A percentile compares a stretch with the other conserved stretches of the same genome.
Conservation (phyloP, 1,140 invertebrate genomes). For the Hestina assimilis region DNA sequence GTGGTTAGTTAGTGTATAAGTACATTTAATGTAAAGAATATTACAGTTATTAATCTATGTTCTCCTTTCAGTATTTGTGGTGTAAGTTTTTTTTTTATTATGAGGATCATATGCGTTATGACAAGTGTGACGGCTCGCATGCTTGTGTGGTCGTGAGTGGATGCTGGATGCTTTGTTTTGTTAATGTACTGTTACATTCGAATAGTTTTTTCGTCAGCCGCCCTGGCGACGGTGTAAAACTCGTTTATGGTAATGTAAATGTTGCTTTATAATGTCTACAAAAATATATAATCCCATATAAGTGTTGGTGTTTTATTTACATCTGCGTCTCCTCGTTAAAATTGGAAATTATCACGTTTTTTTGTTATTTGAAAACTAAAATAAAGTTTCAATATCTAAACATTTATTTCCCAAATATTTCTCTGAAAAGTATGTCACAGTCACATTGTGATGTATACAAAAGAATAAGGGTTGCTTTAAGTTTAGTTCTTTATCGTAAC, state of each 20-base stretch:
- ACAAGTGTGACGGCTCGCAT: slow-evolving; percentile 29
- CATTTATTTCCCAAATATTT: too few species aligned
- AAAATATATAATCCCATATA: slow-evolving; percentile 78
- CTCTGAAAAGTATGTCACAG: too few species aligned
- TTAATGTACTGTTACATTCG: slow-evolving; percentile 78
- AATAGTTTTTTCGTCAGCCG: slow-evolving; percentile 66
- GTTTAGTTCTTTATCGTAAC: too few species aligned
- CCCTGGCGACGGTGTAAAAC: slow-evolving; percentile 48
- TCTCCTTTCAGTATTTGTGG: slow-evolving; percentile 75
- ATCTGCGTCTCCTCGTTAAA: too few species aligned
- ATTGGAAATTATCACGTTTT: too few species aligned
- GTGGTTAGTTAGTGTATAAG: slow-evolving; percentile 71
- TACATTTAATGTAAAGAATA: slow-evolving; percentile 68
- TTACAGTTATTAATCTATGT: slow-evolving; percentile 72
- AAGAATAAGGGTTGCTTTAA: too few species aligned
- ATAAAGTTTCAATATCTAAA: too few species aligned
- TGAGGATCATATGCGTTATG: slow-evolving; percentile 42
- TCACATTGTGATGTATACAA: too few species aligned
- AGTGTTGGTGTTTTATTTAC: slow-evolving; percentile 61
- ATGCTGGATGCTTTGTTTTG: slow-evolving; percentile 54
- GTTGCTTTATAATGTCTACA: slow-evolving; percentile 79
- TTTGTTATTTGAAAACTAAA: too few species aligned
- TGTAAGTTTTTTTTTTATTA: slow-evolving; percentile 46
- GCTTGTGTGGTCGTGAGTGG: slow-evolving; percentile 31
- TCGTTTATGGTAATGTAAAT: slow-evolving; percentile 77